Evolutionary conservation across 2,797 vertebrate genomes (phyloP), one percentile per base, ranked within the genome.

Genomic region (Sebastiscus tertius): DNA sequence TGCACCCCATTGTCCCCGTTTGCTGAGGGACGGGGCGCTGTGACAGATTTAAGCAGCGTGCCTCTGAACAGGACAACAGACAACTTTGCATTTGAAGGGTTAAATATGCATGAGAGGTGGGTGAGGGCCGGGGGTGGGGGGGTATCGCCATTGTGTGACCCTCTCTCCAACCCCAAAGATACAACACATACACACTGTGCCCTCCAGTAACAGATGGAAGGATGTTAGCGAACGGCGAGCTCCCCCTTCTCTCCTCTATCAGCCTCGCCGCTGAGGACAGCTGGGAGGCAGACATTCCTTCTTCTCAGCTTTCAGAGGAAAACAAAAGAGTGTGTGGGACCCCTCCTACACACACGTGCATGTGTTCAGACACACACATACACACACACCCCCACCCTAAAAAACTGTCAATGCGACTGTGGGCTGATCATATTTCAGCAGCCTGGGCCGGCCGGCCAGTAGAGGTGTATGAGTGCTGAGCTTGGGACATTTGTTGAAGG

Each of bases 231-330:
- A 90, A 88, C 76, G 75, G 84, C 70, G 87, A 89, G 79, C 88
- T 72, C 87, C 85, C 82, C 82, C 87, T 56, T 77, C 79, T 71
- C 79, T 80, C 84, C 75, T 77, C 77, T 79, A 81, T 90, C 90
- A 80, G 70, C 60, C 80, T 85, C 75, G 46, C 78, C 79, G 81
- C 79, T 74, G 82, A 87, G 86, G 95, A 95, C 95, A 96, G 95
- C 94, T 95, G 94, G 93, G 88, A 94, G 94, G 94, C 94, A 95
- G 87, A 93, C 93, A 94, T 94, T 94, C 94, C 92, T 93, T 87
- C 91, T 92, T 92, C 93, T 94, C 92, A 92, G 93, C 89, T 95
- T 95, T 93, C 93, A 91, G 81, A 87, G 67, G 79, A 90, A 94
- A 92, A 96, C 92, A 94, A 93, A 93, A 92, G 90, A 90, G 85